phyloP scores from a whole-genome alignment of 35 echinoderm and acorn worm genomes.

The Apostichopus parvimensis region DNA sequence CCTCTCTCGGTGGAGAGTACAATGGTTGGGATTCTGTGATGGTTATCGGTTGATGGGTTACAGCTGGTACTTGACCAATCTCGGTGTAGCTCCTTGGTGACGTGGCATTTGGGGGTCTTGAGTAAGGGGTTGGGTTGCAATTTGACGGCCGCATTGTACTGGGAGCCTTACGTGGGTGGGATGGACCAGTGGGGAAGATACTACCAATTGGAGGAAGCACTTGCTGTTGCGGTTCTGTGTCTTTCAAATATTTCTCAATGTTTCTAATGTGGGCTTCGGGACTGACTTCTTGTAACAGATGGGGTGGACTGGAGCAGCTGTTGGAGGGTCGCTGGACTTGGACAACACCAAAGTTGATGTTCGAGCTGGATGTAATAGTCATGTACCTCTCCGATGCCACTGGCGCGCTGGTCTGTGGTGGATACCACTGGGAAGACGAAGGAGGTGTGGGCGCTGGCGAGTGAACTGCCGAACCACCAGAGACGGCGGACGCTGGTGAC shows the following conservation, averaged over 20 bases:
- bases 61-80: no score
- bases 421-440: background rate
- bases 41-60: background rate
- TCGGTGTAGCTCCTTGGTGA: background rate
- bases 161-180: background rate
- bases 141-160: background rate
- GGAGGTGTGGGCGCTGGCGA: slow-evolving; percentile 1
- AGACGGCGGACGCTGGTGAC: slow-evolving; percentile 8
- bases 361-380: background rate
- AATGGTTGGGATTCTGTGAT: background rate
- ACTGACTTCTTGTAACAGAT: background rate
- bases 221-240: background rate
- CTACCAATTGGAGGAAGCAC: background rate
- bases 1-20: background rate
- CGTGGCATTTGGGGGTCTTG: background rate
- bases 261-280: background rate
- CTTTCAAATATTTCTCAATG: background rate
- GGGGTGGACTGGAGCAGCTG: background rate
- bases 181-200: background rate
- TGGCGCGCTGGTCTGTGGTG: background rate
- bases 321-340: background rate
- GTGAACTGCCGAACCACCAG: background rate
- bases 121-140: background rate
- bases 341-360: background rate
- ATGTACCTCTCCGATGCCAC: background rate